These are phyloP conservation scores for Rachycentron canadum DNA, from an alignment of 2,797 vertebrate genomes.

Conservation along the genomic window DNA sequence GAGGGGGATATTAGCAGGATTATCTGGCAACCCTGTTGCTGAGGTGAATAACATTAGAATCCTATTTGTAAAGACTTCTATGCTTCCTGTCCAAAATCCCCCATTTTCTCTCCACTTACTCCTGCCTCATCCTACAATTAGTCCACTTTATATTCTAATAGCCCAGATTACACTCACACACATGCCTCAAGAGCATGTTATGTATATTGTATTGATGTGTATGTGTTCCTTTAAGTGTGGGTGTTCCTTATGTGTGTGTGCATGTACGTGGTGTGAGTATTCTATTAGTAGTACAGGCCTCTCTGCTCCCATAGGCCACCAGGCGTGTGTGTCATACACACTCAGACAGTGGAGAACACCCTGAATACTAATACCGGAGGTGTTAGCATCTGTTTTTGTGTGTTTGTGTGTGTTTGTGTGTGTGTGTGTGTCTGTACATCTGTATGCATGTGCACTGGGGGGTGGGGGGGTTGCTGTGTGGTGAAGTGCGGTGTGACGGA, in stretches of 20 bases:
- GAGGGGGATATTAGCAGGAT: constrained; percentile 80
- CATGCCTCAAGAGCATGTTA: neutral
- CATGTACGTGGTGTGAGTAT: constrained; percentile 27
- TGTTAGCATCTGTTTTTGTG: constrained; percentile 45
- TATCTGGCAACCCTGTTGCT: constrained; percentile 78
- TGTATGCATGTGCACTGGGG: constrained; percentile 53
- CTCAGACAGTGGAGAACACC: constrained; percentile 43
- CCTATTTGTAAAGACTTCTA: constrained; percentile 70
- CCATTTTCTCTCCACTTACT: constrained; percentile 47
- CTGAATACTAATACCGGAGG: constrained; percentile 71
- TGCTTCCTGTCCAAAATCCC: constrained; percentile 59
- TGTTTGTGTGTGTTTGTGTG: constrained; percentile 21
- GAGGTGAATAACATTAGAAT: constrained; percentile 78
- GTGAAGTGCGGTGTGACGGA: constrained; percentile 44
- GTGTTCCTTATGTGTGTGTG: constrained; percentile 3
- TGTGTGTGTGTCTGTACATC: constrained; percentile 42
- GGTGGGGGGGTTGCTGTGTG: constrained; percentile 4
- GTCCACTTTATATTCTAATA: constrained; percentile 45
- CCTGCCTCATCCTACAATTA: constrained; percentile 61
- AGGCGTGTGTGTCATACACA: constrained; percentile 55
- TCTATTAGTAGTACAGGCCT: constrained; percentile 66
- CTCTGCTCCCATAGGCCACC: constrained; percentile 57
- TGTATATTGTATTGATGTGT: constrained; percentile 20
- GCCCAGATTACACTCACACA: constrained; percentile 42
- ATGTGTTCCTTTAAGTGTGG: constrained; percentile 25